Evolutionary conservation across 2,888 invertebrate genomes (phyloP), one percentile per base, ranked within the genome.

Genomic region (Euspilapteryx auroguttella): DNA sequence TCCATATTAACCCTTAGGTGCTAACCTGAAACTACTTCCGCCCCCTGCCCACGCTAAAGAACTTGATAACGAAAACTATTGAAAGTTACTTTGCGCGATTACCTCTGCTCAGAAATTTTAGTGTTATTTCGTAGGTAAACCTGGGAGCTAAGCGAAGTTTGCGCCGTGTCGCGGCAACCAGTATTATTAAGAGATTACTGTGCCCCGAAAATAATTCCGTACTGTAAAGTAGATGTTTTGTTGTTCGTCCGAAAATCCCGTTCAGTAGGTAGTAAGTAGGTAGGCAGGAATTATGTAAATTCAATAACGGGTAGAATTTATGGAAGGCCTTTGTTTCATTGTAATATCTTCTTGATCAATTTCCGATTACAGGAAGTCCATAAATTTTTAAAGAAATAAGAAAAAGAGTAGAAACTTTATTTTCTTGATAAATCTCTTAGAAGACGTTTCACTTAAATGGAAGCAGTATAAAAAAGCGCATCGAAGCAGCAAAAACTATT

Each of bases 241-340:
- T 22, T 10, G 21, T 28, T 21, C 13, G 47, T 47, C 47, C 47
- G 38, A 36, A 39, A 47, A 45, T 44, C 42, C 39, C 37, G 17
- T 21, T 15, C 47, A 52, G 50, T n/a, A n/a, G n/a, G n/a, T n/a
- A n/a, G n/a, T n/a, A n/a, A n/a, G n/a, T n/a, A n/a, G n/a, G n/a
- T n/a, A n/a, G n/a, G n/a, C n/a, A n/a, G n/a, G n/a, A n/a, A 45
- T 57, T 64, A 65, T 65, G 59, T 53, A 58, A 61, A 66, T 66
- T 54, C 51, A 55, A 55, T 55, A 53, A 42, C 32, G 35, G 35
- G 32, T 32, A 34, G 37, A 37, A 32, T 34, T 39, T 34, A 38
- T 38, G 46, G 40, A 41, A 36, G 37, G 36, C 48, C 48, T 49
- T 57, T 59, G 55, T 58, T 52, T 46, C 35, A n/a, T n/a, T n/a